phyloP scores from a whole-genome alignment of 2,797 vertebrate genomes.

The Melanotaenia trifasciata region DNA sequence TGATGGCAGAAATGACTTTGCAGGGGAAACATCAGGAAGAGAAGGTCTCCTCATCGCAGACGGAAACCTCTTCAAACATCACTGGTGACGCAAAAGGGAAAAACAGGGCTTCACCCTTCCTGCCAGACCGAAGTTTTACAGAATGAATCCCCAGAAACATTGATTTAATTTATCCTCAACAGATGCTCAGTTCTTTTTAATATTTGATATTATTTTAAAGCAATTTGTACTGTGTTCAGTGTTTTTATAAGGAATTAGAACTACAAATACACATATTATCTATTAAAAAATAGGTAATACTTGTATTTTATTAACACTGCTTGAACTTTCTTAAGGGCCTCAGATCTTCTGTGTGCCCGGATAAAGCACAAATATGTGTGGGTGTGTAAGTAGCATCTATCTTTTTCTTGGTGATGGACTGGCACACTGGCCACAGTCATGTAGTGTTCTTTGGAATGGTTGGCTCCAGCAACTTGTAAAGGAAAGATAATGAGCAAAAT shows the following conservation, averaged over 20 bases:
- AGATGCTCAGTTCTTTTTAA: constrained; percentile 11
- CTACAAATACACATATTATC: background rate
- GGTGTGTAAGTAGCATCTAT: constrained; percentile 40
- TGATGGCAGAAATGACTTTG: constrained; percentile 56
- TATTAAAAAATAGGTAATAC: background rate
- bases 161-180: constrained; percentile 4
- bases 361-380: constrained; percentile 46
- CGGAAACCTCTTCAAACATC: constrained; percentile 75
- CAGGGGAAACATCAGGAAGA: constrained; percentile 44
- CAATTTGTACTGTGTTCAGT: background rate
- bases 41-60: constrained; percentile 45
- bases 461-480: constrained; percentile 25
- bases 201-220: background rate
- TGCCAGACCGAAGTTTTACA: constrained; percentile 35
- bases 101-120: constrained; percentile 32
- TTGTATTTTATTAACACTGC: constrained; percentile 4
- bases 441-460: constrained; percentile 6
- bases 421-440: constrained; percentile 38
- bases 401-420: constrained; percentile 40
- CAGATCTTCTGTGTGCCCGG: constrained; percentile 22
- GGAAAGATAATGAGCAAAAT: constrained; percentile 40
- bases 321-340: constrained; percentile 3
- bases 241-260: background rate
- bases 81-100: constrained; percentile 53
- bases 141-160: constrained; percentile 13